Evolutionary conservation across 2,888 invertebrate species (phyloP), one percentile per base, ranked within the genome.

Genomic region (Mesoligia furuncula): DNA sequence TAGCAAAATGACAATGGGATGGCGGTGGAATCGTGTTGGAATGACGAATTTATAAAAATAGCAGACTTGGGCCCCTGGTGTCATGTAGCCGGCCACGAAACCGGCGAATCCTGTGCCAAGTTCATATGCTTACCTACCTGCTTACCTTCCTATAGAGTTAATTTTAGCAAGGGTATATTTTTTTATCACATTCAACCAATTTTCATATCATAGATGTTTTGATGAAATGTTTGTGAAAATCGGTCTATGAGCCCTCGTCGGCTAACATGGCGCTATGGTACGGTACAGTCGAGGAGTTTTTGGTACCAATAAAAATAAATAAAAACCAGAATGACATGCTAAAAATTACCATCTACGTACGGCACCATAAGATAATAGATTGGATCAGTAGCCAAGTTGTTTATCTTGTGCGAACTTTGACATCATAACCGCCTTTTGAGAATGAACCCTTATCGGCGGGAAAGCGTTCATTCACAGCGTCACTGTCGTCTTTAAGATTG

Each of bases 361-460:
- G 62, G 80, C 74, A 76, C 80, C 70, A 77, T 64, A 67, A 83
- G 86, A 83, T 86, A 86, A 72, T 79, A 79, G 75, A 81, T 86
- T 80, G 83, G 88, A 89, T 90, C 87, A 86, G 88, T 86, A 88
- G 83, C 83, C 81, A 81, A 82, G 85, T 57, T 85, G 80, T 87
- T 95, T 95, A 95, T 95, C 95, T 87, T 42, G 51, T 75, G 59
- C 94, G 95, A 95, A 93, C 95, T 95, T 94, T 96, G 94, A 92
- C 95, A 93, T 87, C 88, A 86, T 94, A 94, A 93, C 94, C 93
- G 93, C 91, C 90, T 94, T 95, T 94, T 92, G 89, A 94, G 92
- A 93, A 93, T 93, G 93, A 92, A 94, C 93, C 85, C 91, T 95
- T 95, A 95, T 96, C 95, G 80, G 82, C 79, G 83, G 91, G 85